Evolutionary conservation across 1,140 invertebrate genomes (phyloP).

Genomic region (Pseudomyrmex sp.): DNA sequence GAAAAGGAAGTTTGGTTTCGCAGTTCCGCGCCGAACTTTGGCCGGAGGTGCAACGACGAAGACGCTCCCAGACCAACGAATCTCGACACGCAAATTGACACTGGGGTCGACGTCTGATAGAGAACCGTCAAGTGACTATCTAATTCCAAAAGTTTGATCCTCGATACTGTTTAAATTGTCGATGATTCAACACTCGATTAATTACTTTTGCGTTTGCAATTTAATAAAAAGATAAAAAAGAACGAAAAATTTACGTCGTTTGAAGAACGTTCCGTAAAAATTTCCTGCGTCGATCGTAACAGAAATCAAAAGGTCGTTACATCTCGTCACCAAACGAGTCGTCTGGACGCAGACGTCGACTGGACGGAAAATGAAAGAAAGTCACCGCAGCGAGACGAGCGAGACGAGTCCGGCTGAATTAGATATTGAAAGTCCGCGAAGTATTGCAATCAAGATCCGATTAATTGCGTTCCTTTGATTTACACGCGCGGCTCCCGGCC

Average conservation of each 20-base stretch:
- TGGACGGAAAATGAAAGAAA: too few species aligned
- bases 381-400: background rate
- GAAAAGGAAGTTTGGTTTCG: slow-evolving; percentile 70
- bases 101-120: slow-evolving; percentile 1
- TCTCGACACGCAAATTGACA: slow-evolving; percentile 57
- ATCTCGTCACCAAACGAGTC: background rate
- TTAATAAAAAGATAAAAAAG: background rate
- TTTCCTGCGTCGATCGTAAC: background rate
- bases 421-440: slow-evolving; percentile 72
- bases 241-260: background rate
- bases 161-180: too few species aligned
- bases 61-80: slow-evolving; percentile 37
- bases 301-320: background rate
- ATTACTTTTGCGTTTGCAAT: background rate
- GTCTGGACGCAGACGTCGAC: slow-evolving; percentile 4
- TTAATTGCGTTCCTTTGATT: slow-evolving; percentile 74
- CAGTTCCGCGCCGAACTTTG: slow-evolving; percentile 54
- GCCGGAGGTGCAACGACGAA: slow-evolving; percentile 7
- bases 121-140: background rate
- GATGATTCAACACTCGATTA: too few species aligned
- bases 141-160: too few species aligned
- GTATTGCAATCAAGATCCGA: slow-evolving; percentile 73
- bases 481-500: slow-evolving; percentile 46
- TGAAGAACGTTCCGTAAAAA: background rate
- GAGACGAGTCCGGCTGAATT: slow-evolving; percentile 49